These are phyloP conservation scores for Heteromyza rotundicornis DNA, from an alignment of 2,888 invertebrate genomes.

Conservation along the genomic window DNA sequence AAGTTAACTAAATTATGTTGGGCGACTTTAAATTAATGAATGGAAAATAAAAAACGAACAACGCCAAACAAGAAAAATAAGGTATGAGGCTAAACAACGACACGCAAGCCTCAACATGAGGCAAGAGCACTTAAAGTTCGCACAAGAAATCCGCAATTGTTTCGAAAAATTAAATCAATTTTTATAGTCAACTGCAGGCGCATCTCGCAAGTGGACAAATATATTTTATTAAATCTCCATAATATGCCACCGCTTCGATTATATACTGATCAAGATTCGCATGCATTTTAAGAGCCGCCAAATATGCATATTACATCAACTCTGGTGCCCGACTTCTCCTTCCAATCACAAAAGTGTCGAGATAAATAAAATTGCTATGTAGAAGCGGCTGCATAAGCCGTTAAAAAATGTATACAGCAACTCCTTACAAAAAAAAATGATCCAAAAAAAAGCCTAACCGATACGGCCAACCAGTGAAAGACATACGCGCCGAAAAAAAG, in stretches of 20 bases:
- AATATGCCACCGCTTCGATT: neutral
- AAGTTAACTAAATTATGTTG: conserved; percentile 54
- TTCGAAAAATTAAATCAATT: too few species aligned
- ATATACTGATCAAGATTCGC: neutral
- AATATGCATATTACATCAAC: neutral
- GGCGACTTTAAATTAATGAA: conserved; percentile 53
- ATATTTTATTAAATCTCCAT: neutral
- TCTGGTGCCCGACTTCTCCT: neutral
- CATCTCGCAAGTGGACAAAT: too few species aligned
- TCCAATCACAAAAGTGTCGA: conserved; percentile 6
- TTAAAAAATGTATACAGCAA: neutral
- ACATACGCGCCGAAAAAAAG: too few species aligned
- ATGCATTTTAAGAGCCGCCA: neutral
- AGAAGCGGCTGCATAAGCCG: neutral
- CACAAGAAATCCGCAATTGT: too few species aligned
- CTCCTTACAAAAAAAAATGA: conserved; percentile 1
- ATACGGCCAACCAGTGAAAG: too few species aligned
- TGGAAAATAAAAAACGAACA: conserved; percentile 30
- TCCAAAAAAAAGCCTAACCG: neutral
- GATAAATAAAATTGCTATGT: conserved; percentile 8
- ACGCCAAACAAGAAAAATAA: neutral
- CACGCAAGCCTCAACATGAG: neutral
- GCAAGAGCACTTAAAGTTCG: too few species aligned
- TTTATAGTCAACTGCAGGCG: too few species aligned
- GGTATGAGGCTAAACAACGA: neutral